Conservation (phyloP, 2,113 vertebrate species). For the Apodemus sylvaticus region DNA sequence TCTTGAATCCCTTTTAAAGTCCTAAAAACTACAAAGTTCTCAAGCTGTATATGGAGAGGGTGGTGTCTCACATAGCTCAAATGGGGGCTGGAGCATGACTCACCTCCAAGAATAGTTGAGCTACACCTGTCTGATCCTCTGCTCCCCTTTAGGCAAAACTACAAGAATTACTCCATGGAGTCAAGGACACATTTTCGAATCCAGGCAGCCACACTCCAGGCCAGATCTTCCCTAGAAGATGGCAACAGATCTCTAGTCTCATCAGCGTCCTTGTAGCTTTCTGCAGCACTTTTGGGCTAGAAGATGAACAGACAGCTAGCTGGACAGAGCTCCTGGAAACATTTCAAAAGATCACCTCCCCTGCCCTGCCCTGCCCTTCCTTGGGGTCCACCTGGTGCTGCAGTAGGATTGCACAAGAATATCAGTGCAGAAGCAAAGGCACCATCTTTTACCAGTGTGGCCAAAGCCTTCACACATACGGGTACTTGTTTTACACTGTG, state of each 20-base stretch:
- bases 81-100: not conserved
- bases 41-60: not conserved
- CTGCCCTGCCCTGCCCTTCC: constrained; percentile 34
- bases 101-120: not conserved
- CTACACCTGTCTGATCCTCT: constrained; percentile 57
- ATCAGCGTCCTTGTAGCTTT: constrained; percentile 71
- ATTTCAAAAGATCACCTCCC: constrained; percentile 53
- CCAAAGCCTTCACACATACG: constrained; percentile 68
- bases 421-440: constrained; percentile 9
- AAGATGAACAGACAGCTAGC: constrained; percentile 14
- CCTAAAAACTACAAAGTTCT: not conserved
- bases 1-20: not conserved
- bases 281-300: not conserved
- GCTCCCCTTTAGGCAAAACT: constrained; percentile 92
- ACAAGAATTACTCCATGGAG: constrained; percentile 99
- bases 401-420: constrained; percentile 7
- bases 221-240: constrained; percentile 83
- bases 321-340: constrained; percentile 67
- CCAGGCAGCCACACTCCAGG: constrained; percentile 96
- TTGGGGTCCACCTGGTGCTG: constrained; percentile 42
- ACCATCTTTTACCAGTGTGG: constrained; percentile 45
- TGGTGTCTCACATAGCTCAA: not conserved
- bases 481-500: constrained; percentile 80
- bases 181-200: constrained; percentile 98
- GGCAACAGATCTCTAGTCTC: constrained; percentile 53